Evolutionary conservation across 1,140 invertebrate genomes (phyloP).

Genomic region (Habropoda laboriosa): DNA sequence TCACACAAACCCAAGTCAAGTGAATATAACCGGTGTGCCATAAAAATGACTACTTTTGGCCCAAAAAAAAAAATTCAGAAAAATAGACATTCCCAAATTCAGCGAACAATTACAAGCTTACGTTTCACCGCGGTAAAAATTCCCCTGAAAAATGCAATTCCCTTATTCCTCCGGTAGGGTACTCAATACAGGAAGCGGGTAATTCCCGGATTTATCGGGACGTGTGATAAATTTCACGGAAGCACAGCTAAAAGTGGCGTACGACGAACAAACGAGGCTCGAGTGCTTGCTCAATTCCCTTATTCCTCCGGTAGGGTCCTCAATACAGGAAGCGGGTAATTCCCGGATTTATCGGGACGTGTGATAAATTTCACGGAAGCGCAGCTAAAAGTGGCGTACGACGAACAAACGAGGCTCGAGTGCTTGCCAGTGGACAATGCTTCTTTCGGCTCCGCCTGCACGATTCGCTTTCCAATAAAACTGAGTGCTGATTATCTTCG

Average conservation of each 20-base stretch:
- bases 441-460: slow-evolving; percentile 49
- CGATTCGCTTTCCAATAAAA: slow-evolving; percentile 57
- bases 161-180: not conserved
- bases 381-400: slow-evolving; percentile 17
- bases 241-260: slow-evolving; percentile 15
- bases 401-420: slow-evolving; percentile 31
- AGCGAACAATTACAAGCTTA: no score
- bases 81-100: no score
- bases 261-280: slow-evolving; percentile 29
- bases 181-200: slow-evolving; percentile 12
- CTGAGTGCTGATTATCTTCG: slow-evolving; percentile 56
- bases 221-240: slow-evolving; percentile 45
- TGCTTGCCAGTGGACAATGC: slow-evolving; percentile 51
- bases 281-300: slow-evolving; percentile 15
- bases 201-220: slow-evolving; percentile 38
- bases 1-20: no score
- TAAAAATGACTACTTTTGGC: no score
- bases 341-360: slow-evolving; percentile 25
- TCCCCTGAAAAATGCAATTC: no score
- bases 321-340: slow-evolving; percentile 33
- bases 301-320: not conserved
- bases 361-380: slow-evolving; percentile 46
- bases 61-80: no score
- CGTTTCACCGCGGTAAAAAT: no score
- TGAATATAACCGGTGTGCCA: no score